Base-by-base conservation (phyloP, 2,113 vertebrate genomes). In the Dendropsophus ebraccatus region DNA sequence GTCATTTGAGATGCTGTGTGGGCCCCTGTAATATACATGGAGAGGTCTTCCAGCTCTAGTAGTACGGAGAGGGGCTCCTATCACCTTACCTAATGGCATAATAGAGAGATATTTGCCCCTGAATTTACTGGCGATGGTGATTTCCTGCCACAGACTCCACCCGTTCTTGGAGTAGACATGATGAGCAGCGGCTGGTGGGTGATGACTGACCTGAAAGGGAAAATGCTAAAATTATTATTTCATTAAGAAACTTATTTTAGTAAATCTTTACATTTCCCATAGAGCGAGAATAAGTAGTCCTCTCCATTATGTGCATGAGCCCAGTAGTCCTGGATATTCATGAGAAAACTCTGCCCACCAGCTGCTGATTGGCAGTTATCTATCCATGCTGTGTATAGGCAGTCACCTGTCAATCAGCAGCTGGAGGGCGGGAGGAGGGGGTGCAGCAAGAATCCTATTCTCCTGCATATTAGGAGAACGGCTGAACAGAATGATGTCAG, bases 21-120 rank as follows among this genome's bases (percentile, higher is more conserved):
- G 16, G 30, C 9, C 32, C 28, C 28, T 11, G 2, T 65, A 17
- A 30, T 11, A 7, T 32, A 30, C 1, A 21, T 49, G 16, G 12
- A 45, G 70, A 37, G 13, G 12, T 72, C 19, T 72, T 9, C n/a
- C 9, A 41, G 19, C 69, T 37, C 8, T 37, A 69, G 12, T 13
- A 35, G 14, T 35, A 37, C 7, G 8, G 9, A 10, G 11, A 21
- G 17, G 9, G 69, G 5, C 45, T 17, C 17, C 19, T 82, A 12
- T 5, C 13, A 47, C 28, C 96, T 94, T 92, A 99, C 98, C 98
- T 87, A 99, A 94, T 0, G 98, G 98, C 97, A 98, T 97, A 90
- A 99, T 99, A 89, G 98, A 99, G 92, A 99, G 96, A 93, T 99
- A 99, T 94, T 99, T 99, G 86, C 98, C 98, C 87, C 98, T 95